Evolutionary conservation across 2,888 invertebrate species (phyloP).

Genomic region (Protophormia terraenovae): DNA sequence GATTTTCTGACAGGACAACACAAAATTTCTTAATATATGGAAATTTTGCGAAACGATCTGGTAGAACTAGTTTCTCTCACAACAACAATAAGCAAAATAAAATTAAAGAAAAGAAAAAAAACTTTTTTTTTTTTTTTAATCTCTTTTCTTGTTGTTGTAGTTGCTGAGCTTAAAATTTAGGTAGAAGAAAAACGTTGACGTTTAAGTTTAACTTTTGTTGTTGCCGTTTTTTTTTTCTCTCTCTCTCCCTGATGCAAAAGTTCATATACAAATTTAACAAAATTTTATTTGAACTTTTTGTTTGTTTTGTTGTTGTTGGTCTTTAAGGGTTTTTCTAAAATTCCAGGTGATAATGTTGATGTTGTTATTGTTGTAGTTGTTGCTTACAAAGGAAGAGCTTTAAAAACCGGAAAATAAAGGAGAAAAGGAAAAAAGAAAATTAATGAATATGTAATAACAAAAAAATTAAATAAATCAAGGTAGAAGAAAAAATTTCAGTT

Average conservation of each 20-base stretch:
- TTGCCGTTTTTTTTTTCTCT: not conserved
- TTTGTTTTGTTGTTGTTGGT: not conserved
- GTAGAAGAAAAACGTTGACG: not conserved
- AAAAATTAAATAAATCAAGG: constrained; percentile 32
- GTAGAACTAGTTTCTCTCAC: constrained; percentile 43
- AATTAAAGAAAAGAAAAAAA: not conserved
- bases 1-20: constrained; percentile 5
- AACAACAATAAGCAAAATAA: not conserved
- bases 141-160: not conserved
- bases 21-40: constrained; percentile 30
- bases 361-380: not conserved
- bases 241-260: not conserved
- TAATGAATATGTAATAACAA: not conserved
- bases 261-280: constrained; percentile 27
- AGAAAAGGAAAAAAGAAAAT: constrained; percentile 4
- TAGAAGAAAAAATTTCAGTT: not conserved
- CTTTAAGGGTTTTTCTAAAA: constrained; percentile 18
- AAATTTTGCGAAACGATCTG: constrained; percentile 29
- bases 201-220: constrained; percentile 12
- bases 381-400: constrained; percentile 44
- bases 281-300: constrained; percentile 9
- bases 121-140: not conserved
- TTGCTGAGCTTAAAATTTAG: not conserved
- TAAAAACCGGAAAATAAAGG: constrained; percentile 41
- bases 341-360: constrained; percentile 44